Evolutionary conservation across 2,113 vertebrate genomes (phyloP).

Genomic region (Brachypodius melanocephalos): DNA sequence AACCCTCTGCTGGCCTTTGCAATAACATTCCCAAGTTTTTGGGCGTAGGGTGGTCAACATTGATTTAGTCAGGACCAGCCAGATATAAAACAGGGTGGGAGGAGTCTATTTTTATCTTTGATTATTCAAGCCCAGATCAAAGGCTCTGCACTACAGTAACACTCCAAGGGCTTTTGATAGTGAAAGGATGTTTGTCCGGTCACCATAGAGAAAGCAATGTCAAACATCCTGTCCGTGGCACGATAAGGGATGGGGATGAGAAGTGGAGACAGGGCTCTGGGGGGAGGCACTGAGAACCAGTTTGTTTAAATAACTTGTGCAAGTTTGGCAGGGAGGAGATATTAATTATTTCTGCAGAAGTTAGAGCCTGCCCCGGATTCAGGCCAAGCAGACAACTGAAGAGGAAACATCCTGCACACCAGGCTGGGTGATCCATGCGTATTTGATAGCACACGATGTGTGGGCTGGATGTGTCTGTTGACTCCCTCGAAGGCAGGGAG

Average conservation of each 20-base stretch:
- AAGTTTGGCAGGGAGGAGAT: slow-evolving; percentile 1
- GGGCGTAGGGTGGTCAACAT: neutral
- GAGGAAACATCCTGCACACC: slow-evolving; percentile 54
- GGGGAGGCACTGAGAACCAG: slow-evolving; percentile 1
- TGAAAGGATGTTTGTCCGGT: slow-evolving; percentile 50
- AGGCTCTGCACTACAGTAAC: slow-evolving; percentile 33
- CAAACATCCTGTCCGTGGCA: slow-evolving; percentile 31
- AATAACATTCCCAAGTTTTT: neutral
- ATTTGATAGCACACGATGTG: neutral
- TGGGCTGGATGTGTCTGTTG: neutral
- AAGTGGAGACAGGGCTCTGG: neutral
- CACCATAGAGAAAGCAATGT: slow-evolving; percentile 51
- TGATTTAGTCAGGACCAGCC: neutral
- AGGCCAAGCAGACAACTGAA: slow-evolving; percentile 32
- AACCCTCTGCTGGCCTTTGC: neutral
- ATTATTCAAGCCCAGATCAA: slow-evolving; percentile 62
- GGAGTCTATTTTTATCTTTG: slow-evolving; percentile 33
- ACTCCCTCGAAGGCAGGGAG: neutral
- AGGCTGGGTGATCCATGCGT: neutral
- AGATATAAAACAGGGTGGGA: neutral
- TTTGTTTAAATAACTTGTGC: slow-evolving; percentile 47
- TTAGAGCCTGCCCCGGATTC: neutral
- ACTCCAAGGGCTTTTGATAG: slow-evolving; percentile 42
- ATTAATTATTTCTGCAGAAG: slow-evolving; percentile 63
- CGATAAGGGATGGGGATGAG: slow-evolving; percentile 37